Evolutionary conservation across 35 echinoderm and acorn worm genomes (phyloP).

Genomic region (Acanthaster planci): DNA sequence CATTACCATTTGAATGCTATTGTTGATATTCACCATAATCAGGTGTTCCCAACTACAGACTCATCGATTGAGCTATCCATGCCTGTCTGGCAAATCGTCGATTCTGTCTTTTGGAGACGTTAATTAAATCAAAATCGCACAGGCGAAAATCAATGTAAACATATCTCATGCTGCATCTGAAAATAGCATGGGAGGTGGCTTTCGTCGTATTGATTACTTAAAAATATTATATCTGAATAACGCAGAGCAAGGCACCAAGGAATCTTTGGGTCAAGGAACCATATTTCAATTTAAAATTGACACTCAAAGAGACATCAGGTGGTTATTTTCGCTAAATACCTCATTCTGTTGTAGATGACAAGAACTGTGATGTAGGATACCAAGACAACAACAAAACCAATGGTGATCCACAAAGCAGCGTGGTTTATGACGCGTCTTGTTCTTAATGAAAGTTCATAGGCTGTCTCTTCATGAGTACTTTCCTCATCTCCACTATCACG

Average conservation of each 20-base stretch:
- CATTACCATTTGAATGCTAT: too few species aligned
- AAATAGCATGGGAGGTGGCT: neutral
- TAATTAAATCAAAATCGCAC: too few species aligned
- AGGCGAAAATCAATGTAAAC: too few species aligned
- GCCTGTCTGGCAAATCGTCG: too few species aligned
- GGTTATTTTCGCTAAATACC: conserved; percentile 32
- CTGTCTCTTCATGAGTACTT: neutral
- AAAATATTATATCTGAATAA: neutral
- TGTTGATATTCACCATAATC: too few species aligned
- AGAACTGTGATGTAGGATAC: conserved; percentile 47
- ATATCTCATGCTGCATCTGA: too few species aligned
- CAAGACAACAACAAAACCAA: conserved; percentile 57
- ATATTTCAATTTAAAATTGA: neutral
- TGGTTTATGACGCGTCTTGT: conserved; percentile 50
- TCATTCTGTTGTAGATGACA: conserved; percentile 54
- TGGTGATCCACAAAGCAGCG: conserved; percentile 65
- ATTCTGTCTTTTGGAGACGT: too few species aligned
- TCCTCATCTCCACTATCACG: neutral
- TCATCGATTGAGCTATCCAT: too few species aligned
- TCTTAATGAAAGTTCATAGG: neutral
- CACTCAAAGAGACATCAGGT: neutral
- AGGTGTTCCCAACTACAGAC: too few species aligned
- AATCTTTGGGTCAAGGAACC: neutral
- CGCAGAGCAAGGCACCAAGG: neutral
- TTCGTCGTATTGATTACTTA: neutral